These are phyloP conservation scores for Zhuqinia jingwanae DNA, from an alignment of 2,888 invertebrate species.

Conservation along the genomic window DNA sequence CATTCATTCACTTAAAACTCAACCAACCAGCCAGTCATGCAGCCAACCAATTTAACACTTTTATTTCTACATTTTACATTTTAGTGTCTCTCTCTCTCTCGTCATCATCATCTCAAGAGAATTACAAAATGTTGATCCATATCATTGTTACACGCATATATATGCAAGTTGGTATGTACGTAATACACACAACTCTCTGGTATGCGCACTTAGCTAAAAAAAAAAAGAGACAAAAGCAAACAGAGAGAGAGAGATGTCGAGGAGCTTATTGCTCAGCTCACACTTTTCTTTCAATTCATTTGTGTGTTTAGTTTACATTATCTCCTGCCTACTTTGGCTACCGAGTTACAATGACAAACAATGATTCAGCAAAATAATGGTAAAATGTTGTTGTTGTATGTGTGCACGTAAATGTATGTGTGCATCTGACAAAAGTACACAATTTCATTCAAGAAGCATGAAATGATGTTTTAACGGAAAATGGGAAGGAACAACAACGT, in stretches of 20 bases:
- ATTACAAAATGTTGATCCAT: constrained; percentile 18
- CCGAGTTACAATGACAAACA: constrained; percentile 59
- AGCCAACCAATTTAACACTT: constrained; percentile 45
- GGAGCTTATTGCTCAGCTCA: background rate
- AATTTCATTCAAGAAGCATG: background rate
- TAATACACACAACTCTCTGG: background rate
- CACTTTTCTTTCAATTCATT: constrained; percentile 24
- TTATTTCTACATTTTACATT: background rate
- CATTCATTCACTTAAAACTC: constrained; percentile 48
- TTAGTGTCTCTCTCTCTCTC: constrained; percentile 16
- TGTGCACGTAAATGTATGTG: background rate
- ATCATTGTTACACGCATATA: background rate
- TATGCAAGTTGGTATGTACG: no score
- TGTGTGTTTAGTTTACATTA: background rate
- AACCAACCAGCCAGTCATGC: constrained; percentile 14
- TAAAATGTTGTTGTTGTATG: no score
- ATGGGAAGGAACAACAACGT: background rate
- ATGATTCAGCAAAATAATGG: constrained; percentile 31
- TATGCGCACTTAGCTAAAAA: background rate
- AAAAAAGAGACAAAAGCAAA: background rate
- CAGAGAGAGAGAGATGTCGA: background rate
- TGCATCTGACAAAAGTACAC: background rate
- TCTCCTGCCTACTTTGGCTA: constrained; percentile 34
- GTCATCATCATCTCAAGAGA: constrained; percentile 14
- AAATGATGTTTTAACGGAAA: background rate